Conservation (phyloP, 1,140 invertebrate species). For the Harlomillsia oculata region DNA sequence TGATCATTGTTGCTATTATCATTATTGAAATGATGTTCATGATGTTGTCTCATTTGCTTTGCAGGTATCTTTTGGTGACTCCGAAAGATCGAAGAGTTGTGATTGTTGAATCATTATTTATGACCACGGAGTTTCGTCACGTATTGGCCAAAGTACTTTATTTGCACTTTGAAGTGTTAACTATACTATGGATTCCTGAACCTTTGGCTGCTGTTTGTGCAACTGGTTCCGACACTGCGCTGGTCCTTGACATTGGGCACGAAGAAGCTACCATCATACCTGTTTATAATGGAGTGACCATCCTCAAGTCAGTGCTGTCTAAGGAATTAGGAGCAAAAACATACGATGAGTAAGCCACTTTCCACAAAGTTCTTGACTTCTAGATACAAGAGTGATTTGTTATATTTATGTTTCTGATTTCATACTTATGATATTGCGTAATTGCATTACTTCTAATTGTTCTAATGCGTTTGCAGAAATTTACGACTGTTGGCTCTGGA, state of each 20-base stretch:
- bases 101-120: conserved; percentile 79
- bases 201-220: conserved; percentile 70
- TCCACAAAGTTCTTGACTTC: no score
- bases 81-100: conserved; percentile 86
- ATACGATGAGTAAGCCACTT: conserved; percentile 54
- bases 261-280: conserved; percentile 70
- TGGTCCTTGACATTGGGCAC: conserved; percentile 82
- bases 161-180: conserved; percentile 75
- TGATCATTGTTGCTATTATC: not conserved
- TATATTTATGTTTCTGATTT: not conserved
- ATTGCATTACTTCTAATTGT: not conserved
- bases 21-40: not conserved
- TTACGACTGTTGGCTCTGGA: conserved; percentile 9
- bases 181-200: conserved; percentile 60
- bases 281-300: conserved; percentile 70
- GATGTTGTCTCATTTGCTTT: conserved; percentile 5
- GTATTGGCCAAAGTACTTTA: conserved; percentile 85
- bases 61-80: conserved; percentile 74
- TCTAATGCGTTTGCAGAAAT: conserved; percentile 3
- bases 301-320: conserved; percentile 68
- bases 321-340: conserved; percentile 58
- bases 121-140: conserved; percentile 67
- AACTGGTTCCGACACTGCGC: conserved; percentile 61
- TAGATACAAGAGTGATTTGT: no score
- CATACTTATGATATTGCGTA: not conserved